Evolutionary conservation across 2,888 invertebrate genomes (phyloP), one percentile per base, ranked within the genome.

Genomic region (Argyresthia albistria): DNA sequence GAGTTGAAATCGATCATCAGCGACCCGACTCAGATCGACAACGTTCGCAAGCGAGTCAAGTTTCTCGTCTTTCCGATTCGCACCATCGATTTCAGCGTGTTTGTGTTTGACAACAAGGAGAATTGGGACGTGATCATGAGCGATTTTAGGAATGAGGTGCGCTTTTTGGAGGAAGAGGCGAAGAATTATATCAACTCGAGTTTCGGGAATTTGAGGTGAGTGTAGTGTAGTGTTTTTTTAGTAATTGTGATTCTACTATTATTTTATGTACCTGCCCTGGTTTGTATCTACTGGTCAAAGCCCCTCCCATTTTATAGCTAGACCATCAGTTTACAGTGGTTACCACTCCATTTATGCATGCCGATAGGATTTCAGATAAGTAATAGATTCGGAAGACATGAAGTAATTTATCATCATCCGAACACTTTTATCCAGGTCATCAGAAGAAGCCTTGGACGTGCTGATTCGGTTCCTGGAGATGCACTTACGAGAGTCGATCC

Each of bases 101-200:
- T 95, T 69, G 89, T 90, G 36, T 91, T 91, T 52, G 91, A 92
- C 55, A 93, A 94, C 61, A 92, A 92, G 66, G 93, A 95, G 67
- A 93, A 94, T 66, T 97, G 97, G 97, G 93, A 94, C 57, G 93
- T 93, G 1, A 91, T 96, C 1, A 92, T 96, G 88, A 89, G 89
- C 0, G 90, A 90, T 58, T 96, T 97, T 69, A 91, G 94, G 75
- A 90, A 88, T 16, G 94, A 95, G 66, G 93, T 97, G 0, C 73
- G 80, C 0, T 87, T 86, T 57, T 82, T 97, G 36, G 97, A 97
- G 70, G 89, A 90, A 3, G 95, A 96, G 64, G 96, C 96, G 0
- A 93, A 93, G 66, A 89, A 88, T 56, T 96, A 96, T 63, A 95
- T 97, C 55, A 95, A 96, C 69, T 91, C 93, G 65, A 94, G 96